Conservation (phyloP, 2,797 vertebrate genomes). For the Bryconaethiops microstoma region DNA sequence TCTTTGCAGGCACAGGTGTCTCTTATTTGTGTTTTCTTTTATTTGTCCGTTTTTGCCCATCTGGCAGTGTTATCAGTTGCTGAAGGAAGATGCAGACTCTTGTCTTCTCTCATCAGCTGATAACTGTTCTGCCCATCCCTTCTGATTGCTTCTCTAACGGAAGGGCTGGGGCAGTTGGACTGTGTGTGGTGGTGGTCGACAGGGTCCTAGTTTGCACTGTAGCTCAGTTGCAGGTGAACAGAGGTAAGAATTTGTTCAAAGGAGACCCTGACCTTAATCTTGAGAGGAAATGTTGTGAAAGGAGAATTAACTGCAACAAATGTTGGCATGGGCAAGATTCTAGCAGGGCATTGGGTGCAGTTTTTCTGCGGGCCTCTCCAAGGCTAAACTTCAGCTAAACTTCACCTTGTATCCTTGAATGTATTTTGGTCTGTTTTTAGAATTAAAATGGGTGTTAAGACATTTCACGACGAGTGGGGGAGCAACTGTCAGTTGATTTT, state of each 20-base stretch:
- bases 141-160: conserved; percentile 33
- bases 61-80: conserved; percentile 34
- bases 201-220: conserved; percentile 33
- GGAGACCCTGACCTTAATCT: conserved; percentile 14
- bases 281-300: background rate
- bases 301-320: conserved; percentile 2
- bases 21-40: conserved; percentile 40
- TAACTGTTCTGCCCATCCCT: conserved; percentile 33
- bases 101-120: conserved; percentile 31
- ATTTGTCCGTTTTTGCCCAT: conserved; percentile 35
- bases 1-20: conserved; percentile 53
- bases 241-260: conserved; percentile 23
- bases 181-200: conserved; percentile 31
- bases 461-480: conserved; percentile 28
- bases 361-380: conserved; percentile 1
- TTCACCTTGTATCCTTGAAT: conserved; percentile 52
- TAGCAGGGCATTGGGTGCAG: conserved; percentile 41
- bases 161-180: conserved; percentile 30
- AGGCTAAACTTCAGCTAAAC: conserved; percentile 28
- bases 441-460: conserved; percentile 26
- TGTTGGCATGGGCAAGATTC: conserved; percentile 20
- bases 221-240: conserved; percentile 41
- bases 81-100: conserved; percentile 23
- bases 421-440: conserved; percentile 48
- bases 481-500: conserved; percentile 27